Conservation (phyloP, 37 sponge, comb jelly and placozoan species). For the Aphrocallistes beatrix region DNA sequence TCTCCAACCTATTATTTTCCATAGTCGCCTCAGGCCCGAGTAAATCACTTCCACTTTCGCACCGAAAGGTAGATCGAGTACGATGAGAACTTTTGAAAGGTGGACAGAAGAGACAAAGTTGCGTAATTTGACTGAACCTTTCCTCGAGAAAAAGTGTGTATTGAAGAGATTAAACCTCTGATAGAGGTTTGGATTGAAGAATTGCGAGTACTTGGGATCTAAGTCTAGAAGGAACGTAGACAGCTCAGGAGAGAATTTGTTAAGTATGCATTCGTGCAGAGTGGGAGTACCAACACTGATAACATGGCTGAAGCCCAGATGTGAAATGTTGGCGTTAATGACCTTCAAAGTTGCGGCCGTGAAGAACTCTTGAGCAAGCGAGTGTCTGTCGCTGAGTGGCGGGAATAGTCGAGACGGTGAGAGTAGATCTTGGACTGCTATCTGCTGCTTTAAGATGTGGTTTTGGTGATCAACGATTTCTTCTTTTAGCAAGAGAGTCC, state of each 20-base stretch:
- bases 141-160: conserved; percentile 48
- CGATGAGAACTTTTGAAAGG: not conserved
- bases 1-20: conserved; percentile 33
- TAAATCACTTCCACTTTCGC: conserved; percentile 49
- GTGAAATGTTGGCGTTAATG: conserved; percentile 32
- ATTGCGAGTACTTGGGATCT: conserved; percentile 77
- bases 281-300: conserved; percentile 74
- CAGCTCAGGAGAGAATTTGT: not conserved
- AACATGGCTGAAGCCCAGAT: conserved; percentile 33
- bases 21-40: conserved; percentile 31
- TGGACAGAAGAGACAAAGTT: not conserved
- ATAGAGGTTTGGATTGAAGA: conserved; percentile 34
- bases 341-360: conserved; percentile 29
- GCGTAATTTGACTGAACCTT: not conserved
- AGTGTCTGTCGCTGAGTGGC: not conserved
- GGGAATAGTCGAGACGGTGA: not conserved
- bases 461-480: not conserved
- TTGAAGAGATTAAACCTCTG: conserved; percentile 84
- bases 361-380: conserved; percentile 60
- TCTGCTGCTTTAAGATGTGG: not conserved
- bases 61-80: conserved; percentile 89
- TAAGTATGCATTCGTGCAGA: conserved; percentile 47
- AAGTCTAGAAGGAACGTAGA: conserved; percentile 63
- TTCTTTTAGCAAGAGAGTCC: not conserved
- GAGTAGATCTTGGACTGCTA: not conserved